Evolutionary conservation across 2,888 invertebrate genomes (phyloP), one percentile per base, ranked within the genome.

Genomic region (Phanerotoma sp.): DNA sequence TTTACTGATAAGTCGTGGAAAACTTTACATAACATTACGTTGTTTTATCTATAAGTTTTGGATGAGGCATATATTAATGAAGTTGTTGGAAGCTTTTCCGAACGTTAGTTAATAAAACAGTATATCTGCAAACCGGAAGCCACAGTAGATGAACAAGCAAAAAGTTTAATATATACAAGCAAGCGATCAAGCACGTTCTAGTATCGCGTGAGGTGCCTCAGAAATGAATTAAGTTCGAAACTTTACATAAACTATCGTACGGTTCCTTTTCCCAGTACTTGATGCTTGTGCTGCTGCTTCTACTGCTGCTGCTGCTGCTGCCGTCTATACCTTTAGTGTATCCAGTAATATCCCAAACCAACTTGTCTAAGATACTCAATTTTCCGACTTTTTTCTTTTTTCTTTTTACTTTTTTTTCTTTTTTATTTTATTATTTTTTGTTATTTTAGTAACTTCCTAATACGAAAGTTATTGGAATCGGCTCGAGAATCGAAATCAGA

Each of bases 201-300:
- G 62, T 62, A 57, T 69, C 64, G 68, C 71, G 70, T 68, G 72
- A 68, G 63, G 58, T 64, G 67, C 69, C 66, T 68, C 62, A 67
- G 67, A 71, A 73, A 72, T 71, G 67, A 72, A 71, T 70, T 68
- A 70, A 72, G 68, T 72, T 72, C 63, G 53, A 61, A 72, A 72
- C 67, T 71, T 69, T 70, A 66, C 68, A 18, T 38, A 16, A 10
- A 18, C 25, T 25, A 25, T 25, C 25, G 7, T 25, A 25, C 1
- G 9, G 25, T 25, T 25, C 25, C 25, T 25, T 25, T 25, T n/a
- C n/a, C n/a, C n/a, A n/a, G n/a, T n/a, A n/a, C n/a, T n/a, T n/a
- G n/a, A n/a, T n/a, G n/a, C n/a, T n/a, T n/a, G n/a, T n/a, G n/a
- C n/a, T n/a, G n/a, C n/a, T n/a, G n/a, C n/a, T n/a, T n/a, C n/a